Base-by-base conservation (phyloP, 2,888 invertebrate genomes). In the Drosophila mayaguana region DNA sequence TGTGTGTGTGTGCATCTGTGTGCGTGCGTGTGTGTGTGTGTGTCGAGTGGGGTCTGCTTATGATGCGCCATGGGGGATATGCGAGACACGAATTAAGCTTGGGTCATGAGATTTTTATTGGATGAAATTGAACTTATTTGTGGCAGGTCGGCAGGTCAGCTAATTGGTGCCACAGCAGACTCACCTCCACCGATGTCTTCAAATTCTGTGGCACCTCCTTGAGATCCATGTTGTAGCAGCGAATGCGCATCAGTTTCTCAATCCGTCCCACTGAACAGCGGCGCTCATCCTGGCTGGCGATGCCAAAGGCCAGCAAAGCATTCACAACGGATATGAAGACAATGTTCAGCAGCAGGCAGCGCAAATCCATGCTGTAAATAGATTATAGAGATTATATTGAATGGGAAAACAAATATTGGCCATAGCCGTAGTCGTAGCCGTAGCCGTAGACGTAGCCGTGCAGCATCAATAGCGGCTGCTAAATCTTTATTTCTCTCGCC, bases 181-280 rank as follows among this genome's bases (percentile, higher is more conserved):
- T 91, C 84, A 93, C 93, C 91, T 93, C 93, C 43, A 92, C 91
- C 28, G 92, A 91, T 42, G 90, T 80, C 72, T 90, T 92, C 9
- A 93, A 81, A 78, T 85, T 89, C 67, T 92, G 91, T 20, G 93
- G 93, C 75, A 93, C 92, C 74, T 92, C 92, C 70, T 88, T 92
- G 22, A 93, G 77, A 77, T 93, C 88, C 92, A 93, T 90, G 40
- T 91, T 85, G 54, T 81, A 88, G 72, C 92, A 93, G 12, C 89
- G 86, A 18, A 91, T 91, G 14, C 92, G 92, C 45, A 91, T 70
- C 45, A 92, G 71, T 71, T 90, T 89, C 72, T 92, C 91, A 34
- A 90, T 87, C 28, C 92, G 83, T 0, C 88, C 82, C 61, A 91
- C 91, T 70, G 88, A 88, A 70, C 92, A 93, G 60, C 91, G 90